These are phyloP conservation scores for Seira ritae DNA, from an alignment of 2,888 invertebrate genomes.

Conservation along the genomic window DNA sequence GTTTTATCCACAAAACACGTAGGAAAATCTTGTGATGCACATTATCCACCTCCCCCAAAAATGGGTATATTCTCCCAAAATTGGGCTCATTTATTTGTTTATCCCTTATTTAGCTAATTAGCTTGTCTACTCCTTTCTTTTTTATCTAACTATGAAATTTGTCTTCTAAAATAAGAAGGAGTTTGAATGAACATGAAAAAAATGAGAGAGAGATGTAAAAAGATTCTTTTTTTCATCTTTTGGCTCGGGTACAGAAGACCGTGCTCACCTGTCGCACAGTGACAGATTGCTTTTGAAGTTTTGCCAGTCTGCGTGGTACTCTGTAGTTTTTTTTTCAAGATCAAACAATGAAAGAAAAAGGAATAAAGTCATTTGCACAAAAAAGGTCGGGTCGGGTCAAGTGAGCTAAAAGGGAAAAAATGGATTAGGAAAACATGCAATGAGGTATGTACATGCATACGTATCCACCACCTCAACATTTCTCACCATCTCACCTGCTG, in stretches of 20 bases:
- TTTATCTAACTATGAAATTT: conserved; percentile 45
- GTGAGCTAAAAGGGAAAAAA: conserved; percentile 18
- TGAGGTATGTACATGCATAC: neutral
- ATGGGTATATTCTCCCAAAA: conserved; percentile 65
- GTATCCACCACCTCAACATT: neutral
- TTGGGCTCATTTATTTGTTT: conserved; percentile 66
- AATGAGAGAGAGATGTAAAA: conserved; percentile 18
- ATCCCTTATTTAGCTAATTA: conserved; percentile 67
- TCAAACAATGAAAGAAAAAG: conserved; percentile 43
- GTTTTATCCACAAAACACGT: conserved; percentile 17
- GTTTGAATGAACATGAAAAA: conserved; percentile 21
- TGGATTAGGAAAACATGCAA: conserved; percentile 15
- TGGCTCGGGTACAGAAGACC: conserved; percentile 8
- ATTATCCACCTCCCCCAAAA: conserved; percentile 62
- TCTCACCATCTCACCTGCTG: too few species aligned
- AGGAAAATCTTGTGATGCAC: conserved; percentile 26
- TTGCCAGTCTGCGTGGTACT: conserved; percentile 41
- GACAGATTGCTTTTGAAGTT: conserved; percentile 55
- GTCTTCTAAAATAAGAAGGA: conserved; percentile 35
- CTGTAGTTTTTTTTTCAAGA: conserved; percentile 38
- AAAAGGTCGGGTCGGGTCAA: conserved; percentile 47
- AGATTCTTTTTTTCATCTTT: neutral
- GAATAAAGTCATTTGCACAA: conserved; percentile 32
- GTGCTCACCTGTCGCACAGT: conserved; percentile 24
- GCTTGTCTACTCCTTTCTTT: conserved; percentile 58